Evolutionary conservation across 2,797 vertebrate genomes (phyloP), one percentile per base, ranked within the genome.

Genomic region (Eulemur coronatus): DNA sequence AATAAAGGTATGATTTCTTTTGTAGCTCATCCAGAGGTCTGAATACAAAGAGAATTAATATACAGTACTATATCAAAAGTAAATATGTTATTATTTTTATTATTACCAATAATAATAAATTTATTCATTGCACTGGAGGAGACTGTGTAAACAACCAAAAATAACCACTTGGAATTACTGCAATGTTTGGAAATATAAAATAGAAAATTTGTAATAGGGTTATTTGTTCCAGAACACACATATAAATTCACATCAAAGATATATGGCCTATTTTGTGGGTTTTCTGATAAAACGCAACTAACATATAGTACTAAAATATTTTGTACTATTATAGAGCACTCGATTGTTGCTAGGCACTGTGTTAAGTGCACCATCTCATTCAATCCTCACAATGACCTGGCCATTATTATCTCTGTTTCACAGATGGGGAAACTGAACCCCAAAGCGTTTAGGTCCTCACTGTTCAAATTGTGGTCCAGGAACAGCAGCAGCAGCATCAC

Each of bases 81-180:
- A 94, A 96, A 94, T 79, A 96, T 57, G 70, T 92, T 90, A 80
- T 93, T 95, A 86, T 88, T 96, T 95, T 95, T 87, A 85, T 96
- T 96, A 91, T 86, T 94, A 67, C 35, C 48, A 85, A n/a, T 85
- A 89, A 73, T 72, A 96, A 89, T 92, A 96, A 85, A 93, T 82
- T 30, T 75, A 96, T 95, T 89, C 92, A 90, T 73, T 92, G 88
- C 61, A 82, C 80, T 84, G 41, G 41, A 88, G 87, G 41, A 93
- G 84, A 85, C 48, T 63, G 22, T 67, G 93, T 84, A 91, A 97
- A 92, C 7, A 93, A 93, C 52, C 76, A 52, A 84, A 96, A 94
- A 88, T 78, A 97, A 85, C 81, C 52, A 79, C 73, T 94, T 91
- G 22, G 80, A 95, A 96, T 85, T 69, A 41, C 61, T 96, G 22